phyloP scores from a whole-genome alignment of 2,113 vertebrate genomes.

The Thryonomys swinderianus region DNA sequence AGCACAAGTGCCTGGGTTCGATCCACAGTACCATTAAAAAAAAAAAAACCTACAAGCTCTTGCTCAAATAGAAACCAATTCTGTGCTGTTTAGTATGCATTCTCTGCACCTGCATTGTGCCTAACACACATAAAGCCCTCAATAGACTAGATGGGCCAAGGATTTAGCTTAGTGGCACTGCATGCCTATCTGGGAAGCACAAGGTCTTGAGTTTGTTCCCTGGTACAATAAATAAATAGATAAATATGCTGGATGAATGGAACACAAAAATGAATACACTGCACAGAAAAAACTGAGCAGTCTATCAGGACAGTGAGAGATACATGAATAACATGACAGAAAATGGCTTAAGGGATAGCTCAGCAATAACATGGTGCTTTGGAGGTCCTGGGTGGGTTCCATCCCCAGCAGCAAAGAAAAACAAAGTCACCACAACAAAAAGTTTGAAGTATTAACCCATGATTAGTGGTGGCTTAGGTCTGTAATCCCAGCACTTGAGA shows the following conservation, averaged over 20 bases:
- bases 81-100: neutral
- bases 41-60: neutral
- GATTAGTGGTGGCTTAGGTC: neutral
- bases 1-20: too few species aligned
- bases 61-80: neutral
- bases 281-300: neutral
- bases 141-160: neutral
- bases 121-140: neutral
- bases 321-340: neutral
- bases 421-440: neutral
- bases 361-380: neutral
- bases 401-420: neutral
- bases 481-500: neutral
- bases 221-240: too few species aligned
- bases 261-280: neutral
- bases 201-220: too few species aligned
- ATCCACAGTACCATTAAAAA: too few species aligned
- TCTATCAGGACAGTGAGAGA: neutral
- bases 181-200: too few species aligned
- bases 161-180: too few species aligned
- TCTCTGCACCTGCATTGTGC: neutral
- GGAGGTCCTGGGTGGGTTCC: neutral
- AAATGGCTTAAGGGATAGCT: neutral
- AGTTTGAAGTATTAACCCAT: neutral
- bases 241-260: neutral